Base-by-base conservation (phyloP, 2,113 vertebrate genomes). In the Pyxicephalus adspersus region DNA sequence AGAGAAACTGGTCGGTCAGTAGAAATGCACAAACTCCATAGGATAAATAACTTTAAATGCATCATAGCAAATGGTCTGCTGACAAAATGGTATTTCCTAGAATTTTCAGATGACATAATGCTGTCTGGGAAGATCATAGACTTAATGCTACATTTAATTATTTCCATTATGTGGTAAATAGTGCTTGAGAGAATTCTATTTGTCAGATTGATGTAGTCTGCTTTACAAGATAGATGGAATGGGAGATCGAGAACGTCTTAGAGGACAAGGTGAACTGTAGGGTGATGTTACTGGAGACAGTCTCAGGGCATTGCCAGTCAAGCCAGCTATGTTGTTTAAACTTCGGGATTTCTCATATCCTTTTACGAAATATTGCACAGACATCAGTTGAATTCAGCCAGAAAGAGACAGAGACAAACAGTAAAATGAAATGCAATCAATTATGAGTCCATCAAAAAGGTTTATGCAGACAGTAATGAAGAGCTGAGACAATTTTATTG, bases 281-380 rank as follows among this genome's bases (percentile, higher is more conserved):
- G 95, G 95, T 87, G 97, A 98, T 89, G 93, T 95, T 87, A 95
- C 95, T 86, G 96, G 96, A 94, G 96, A 97, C 87, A 98, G 94
- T 89, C 94, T 93, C 91, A 97, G 93, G 89, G 95, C 85, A 93
- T 92, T 97, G 91, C 94, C 94, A 88, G 95, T 90, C 94, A 96
- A 87, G 92, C 95, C 94, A 83, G 95, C 92, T 94, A 97, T 96
- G 95, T 96, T 98, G 95, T 94, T 98, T 96, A 99, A 94, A 90
- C 96, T 97, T 93, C 95, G 89, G 86, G 97, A 97, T 91, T 98
- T 98, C 92, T 97, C 96, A 86, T 94, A 96, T 89, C 95, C 96
- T 98, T 98, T 92, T 85, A 92, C 93, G 87, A 93, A 91, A 94
- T 91, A 94, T 94, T 91, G 93, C 92, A 95, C 90, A 94, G 91